A percentile compares a stretch with the other conserved stretches of the same genome.
phyloP scores from a whole-genome alignment of 23 tunicate genomes.

The Ascidia mentula region DNA sequence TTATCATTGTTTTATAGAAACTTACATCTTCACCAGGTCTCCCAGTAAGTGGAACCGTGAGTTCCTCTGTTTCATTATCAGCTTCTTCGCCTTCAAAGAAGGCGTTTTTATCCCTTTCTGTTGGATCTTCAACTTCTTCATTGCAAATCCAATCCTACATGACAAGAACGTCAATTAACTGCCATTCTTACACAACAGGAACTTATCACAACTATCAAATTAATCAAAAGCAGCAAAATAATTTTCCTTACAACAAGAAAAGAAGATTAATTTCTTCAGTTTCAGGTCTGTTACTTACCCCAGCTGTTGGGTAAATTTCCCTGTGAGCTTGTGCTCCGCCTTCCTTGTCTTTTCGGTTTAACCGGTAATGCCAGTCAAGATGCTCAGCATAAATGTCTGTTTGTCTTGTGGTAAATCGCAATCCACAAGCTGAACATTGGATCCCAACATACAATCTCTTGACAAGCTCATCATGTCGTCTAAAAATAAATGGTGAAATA shows the following conservation, averaged over 20 bases:
- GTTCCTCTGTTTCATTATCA: slow-evolving; percentile 22
- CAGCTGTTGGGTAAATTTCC: slow-evolving; percentile 62
- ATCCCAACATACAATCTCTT: slow-evolving; percentile 83
- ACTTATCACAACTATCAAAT: neutral
- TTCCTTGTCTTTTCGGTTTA: slow-evolving; percentile 78
- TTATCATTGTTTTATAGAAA: neutral
- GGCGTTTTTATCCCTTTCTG: slow-evolving; percentile 34
- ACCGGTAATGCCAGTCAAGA: slow-evolving; percentile 90
- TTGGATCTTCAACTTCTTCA: slow-evolving; percentile 73
- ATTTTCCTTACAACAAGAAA: neutral
- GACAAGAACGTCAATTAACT: neutral
- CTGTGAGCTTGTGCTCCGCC: slow-evolving; percentile 64
- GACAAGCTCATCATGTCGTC: slow-evolving; percentile 76
- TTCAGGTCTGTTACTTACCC: slow-evolving; percentile 39
- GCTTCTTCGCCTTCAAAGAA: slow-evolving; percentile 32
- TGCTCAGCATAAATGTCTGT: slow-evolving; percentile 90
- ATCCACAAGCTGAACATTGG: slow-evolving; percentile 92
- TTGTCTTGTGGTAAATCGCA: slow-evolving; percentile 77
- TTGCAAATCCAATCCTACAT: slow-evolving; percentile 84
- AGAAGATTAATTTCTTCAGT: neutral
- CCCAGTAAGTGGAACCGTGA: slow-evolving; percentile 62
- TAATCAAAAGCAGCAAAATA: no score
- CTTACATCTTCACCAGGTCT: slow-evolving; percentile 80
- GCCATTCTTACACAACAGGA: neutral
- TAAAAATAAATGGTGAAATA: slow-evolving; percentile 14